Percentiles rank a stretch among this genome's conserved stretches.
Conservation (phyloP, 2,888 invertebrate genomes). For the Tyria jacobaeae region DNA sequence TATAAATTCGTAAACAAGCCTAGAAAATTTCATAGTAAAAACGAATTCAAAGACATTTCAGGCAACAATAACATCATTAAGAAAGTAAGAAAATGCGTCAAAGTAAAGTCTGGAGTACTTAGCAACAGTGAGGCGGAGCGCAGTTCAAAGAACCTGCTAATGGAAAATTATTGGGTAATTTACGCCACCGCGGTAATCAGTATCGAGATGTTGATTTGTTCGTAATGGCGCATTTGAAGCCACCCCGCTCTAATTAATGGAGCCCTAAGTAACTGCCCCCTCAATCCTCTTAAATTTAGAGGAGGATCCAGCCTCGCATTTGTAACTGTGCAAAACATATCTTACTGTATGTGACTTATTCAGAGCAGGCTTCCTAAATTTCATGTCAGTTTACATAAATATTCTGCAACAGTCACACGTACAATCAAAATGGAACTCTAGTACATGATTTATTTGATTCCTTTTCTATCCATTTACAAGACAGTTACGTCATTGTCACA, state of each 20-base stretch:
- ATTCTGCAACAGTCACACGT: too few relatives aligned
- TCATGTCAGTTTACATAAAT: too few relatives aligned
- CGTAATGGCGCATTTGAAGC: constrained; percentile 5
- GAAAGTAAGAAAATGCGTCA: constrained; percentile 14
- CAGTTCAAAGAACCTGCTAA: constrained; percentile 20
- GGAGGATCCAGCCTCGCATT: background rate
- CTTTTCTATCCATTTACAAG: too few relatives aligned
- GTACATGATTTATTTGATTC: too few relatives aligned
- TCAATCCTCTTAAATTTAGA: background rate
- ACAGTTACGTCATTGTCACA: too few relatives aligned
- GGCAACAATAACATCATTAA: constrained; percentile 20
- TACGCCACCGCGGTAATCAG: constrained; percentile 19
- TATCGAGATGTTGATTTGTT: constrained; percentile 24
- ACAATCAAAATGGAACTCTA: too few relatives aligned
- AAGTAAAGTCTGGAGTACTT: constrained; percentile 1
- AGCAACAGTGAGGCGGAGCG: background rate
- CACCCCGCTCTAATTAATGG: constrained; percentile 1
- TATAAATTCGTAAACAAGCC: background rate
- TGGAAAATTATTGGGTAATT: constrained; percentile 27
- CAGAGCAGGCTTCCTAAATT: too few relatives aligned
- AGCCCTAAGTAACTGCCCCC: background rate
- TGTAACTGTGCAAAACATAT: background rate
- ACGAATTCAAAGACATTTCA: constrained; percentile 11
- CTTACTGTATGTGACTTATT: too few relatives aligned
- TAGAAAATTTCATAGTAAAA: constrained; percentile 8